Conservation (phyloP, 2,888 invertebrate species). For the Hypolimnas misippus region DNA sequence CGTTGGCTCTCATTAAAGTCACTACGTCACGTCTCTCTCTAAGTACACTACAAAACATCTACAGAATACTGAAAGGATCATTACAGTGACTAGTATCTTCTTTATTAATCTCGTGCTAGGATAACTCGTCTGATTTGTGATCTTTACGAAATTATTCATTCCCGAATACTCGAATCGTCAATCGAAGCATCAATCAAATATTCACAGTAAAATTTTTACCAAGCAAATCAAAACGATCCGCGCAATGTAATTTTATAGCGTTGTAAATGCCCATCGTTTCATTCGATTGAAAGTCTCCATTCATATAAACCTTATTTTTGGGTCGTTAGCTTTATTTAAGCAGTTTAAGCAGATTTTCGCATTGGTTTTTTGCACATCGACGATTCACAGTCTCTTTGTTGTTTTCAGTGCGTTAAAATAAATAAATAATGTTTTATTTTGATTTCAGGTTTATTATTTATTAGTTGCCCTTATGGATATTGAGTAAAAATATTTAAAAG, state of each 20-base stretch:
- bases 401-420: background rate
- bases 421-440: background rate
- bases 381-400: background rate
- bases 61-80: slow-evolving; percentile 44
- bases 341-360: slow-evolving; percentile 36
- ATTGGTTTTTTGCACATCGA: slow-evolving; percentile 17
- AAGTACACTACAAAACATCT: slow-evolving; percentile 47
- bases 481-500: too few relatives aligned
- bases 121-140: background rate
- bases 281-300: slow-evolving; percentile 45
- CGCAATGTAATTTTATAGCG: slow-evolving; percentile 64
- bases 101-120: slow-evolving; percentile 7
- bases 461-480: too few relatives aligned
- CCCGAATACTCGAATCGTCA: slow-evolving; percentile 12
- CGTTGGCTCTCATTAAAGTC: slow-evolving; percentile 60
- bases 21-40: slow-evolving; percentile 55
- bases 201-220: slow-evolving; percentile 61
- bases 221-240: slow-evolving; percentile 64
- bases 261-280: slow-evolving; percentile 63
- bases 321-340: slow-evolving; percentile 45
- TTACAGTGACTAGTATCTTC: slow-evolving; percentile 13
- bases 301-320: slow-evolving; percentile 46
- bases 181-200: slow-evolving; percentile 57
- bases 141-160: background rate
- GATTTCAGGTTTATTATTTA: too few relatives aligned